Evolutionary conservation across 1,140 invertebrate species (phyloP).

Genomic region (Meloidogyne hapla): DNA sequence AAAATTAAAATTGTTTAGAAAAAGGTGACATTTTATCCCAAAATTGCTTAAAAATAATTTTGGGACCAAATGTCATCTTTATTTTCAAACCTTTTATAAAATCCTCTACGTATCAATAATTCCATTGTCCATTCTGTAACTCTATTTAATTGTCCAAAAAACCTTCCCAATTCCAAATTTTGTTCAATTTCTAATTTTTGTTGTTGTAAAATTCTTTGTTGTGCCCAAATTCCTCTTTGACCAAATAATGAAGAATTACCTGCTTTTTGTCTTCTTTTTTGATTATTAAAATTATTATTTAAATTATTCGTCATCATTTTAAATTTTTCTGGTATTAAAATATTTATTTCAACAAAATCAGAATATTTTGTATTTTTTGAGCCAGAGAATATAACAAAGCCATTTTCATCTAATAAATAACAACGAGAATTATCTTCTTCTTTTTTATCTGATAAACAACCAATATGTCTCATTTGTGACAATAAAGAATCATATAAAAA

Average conservation of each 20-base stretch:
- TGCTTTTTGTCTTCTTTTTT: not conserved
- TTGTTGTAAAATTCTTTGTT: not conserved
- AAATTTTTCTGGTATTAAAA: slow-evolving; percentile 12
- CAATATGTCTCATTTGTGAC: slow-evolving; percentile 50
- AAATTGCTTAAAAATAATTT: slow-evolving; percentile 33
- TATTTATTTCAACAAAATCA: slow-evolving; percentile 31
- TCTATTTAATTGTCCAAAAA: slow-evolving; percentile 61
- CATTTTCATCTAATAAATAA: slow-evolving; percentile 61
- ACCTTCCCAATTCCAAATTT: slow-evolving; percentile 48
- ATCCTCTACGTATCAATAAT: slow-evolving; percentile 53
- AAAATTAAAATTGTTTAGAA: slow-evolving; percentile 25
- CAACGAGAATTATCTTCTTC: slow-evolving; percentile 54
- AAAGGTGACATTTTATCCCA: slow-evolving; percentile 15
- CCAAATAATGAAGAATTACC: slow-evolving; percentile 12
- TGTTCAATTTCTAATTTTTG: slow-evolving; percentile 11
- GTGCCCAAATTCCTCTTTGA: slow-evolving; percentile 26
- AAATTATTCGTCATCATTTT: not conserved
- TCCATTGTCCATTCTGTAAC: slow-evolving; percentile 62
- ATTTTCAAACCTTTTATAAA: slow-evolving; percentile 51
- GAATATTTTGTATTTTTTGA: slow-evolving; percentile 51
- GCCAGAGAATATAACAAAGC: slow-evolving; percentile 58
- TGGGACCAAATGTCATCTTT: slow-evolving; percentile 17
- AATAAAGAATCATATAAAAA: slow-evolving; percentile 56
- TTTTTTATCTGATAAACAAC: slow-evolving; percentile 55
- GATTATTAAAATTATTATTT: not conserved